These are phyloP conservation scores for Chalcis sispes DNA, from an alignment of 2,888 invertebrate species.

Conservation along the genomic window DNA sequence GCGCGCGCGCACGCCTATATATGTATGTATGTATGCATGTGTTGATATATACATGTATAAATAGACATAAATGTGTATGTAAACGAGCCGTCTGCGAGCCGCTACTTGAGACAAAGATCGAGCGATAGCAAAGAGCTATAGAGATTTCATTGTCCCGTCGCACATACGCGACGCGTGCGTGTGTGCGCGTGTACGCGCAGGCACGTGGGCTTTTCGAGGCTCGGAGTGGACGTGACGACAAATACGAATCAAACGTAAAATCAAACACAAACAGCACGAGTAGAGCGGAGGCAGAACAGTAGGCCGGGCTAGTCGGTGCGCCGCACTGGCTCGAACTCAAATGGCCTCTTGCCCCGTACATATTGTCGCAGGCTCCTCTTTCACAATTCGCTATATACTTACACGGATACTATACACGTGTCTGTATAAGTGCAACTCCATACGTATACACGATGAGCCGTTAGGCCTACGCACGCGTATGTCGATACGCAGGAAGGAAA, in stretches of 20 bases:
- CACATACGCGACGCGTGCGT: not conserved
- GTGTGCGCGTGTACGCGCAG: not conserved
- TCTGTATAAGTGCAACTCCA: not conserved
- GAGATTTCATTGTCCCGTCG: conserved; percentile 49
- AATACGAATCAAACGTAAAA: conserved; percentile 41
- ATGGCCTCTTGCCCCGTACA: no score
- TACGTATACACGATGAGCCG: no score
- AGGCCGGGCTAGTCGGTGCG: no score
- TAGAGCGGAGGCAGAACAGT: conserved; percentile 1
- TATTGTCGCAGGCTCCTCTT: conserved; percentile 12
- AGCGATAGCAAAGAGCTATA: not conserved
- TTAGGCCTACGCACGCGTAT: not conserved
- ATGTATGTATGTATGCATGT: not conserved
- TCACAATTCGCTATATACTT: conserved; percentile 36
- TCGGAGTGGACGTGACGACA: conserved; percentile 32
- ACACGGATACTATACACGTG: no score
- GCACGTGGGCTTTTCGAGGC: no score
- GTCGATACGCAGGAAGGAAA: not conserved
- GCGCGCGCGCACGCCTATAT: not conserved
- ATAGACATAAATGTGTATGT: no score
- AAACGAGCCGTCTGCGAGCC: no score
- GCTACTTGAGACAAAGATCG: conserved; percentile 13
- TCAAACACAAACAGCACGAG: conserved; percentile 45
- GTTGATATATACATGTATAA: no score
- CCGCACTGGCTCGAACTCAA: not conserved